A percentile compares a stretch with the other conserved stretches of the same genome.
Conservation (phyloP, 2,113 vertebrate species). For the Myocastor coypus region DNA sequence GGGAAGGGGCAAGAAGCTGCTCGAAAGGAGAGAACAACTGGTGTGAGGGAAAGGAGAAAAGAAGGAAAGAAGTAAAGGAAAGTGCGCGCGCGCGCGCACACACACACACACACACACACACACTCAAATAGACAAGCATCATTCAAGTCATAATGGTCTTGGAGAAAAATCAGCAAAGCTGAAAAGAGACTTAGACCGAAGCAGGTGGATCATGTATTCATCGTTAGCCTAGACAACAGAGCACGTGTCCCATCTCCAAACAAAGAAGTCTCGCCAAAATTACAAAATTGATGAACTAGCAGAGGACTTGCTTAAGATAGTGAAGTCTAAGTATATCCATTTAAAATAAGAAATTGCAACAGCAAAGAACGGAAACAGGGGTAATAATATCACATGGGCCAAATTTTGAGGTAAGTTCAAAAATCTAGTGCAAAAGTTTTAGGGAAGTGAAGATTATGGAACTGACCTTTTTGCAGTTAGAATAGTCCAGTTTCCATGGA, state of each 20-base stretch:
- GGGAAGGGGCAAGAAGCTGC: too few relatives aligned
- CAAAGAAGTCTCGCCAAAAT: background rate
- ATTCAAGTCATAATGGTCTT: background rate
- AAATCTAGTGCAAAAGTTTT: background rate
- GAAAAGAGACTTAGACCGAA: background rate
- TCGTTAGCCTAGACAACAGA: background rate
- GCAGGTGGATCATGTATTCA: background rate
- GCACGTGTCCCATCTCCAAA: background rate
- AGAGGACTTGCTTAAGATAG: background rate
- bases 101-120: too few relatives aligned
- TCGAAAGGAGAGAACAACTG: too few relatives aligned
- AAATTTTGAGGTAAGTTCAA: background rate
- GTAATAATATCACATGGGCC: background rate
- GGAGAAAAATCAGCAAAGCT: background rate
- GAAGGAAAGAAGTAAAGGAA: too few relatives aligned
- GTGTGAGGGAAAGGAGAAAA: too few relatives aligned
- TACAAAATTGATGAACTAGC: background rate
- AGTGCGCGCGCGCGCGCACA: too few relatives aligned
- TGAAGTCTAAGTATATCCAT: background rate
- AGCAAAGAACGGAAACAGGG: background rate
- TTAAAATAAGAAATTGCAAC: conserved; percentile 14
- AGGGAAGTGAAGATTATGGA: background rate
- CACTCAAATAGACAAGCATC: too few relatives aligned
- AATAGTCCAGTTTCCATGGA: background rate
- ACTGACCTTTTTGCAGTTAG: background rate